A percentile compares a stretch with the other conserved stretches of the same genome.
Evolutionary conservation across 2,797 vertebrate genomes (phyloP).

Genomic region (Xenopus petersii): DNA sequence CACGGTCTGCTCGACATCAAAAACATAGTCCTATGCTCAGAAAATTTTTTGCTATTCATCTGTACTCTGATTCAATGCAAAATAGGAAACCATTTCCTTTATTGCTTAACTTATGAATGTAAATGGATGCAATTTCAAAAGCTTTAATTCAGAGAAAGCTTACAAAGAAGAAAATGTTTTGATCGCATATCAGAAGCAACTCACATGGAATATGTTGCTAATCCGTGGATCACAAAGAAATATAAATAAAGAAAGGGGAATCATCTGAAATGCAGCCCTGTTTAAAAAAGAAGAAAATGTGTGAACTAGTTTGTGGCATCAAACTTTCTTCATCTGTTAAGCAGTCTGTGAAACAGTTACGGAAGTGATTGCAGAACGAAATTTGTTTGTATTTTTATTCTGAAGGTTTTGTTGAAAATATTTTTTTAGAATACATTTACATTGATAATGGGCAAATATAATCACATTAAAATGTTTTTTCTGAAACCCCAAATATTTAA

Average conservation of each 20-base stretch:
- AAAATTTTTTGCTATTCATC: constrained; percentile 31
- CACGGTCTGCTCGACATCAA: constrained; percentile 18
- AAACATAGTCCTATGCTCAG: constrained; percentile 1
- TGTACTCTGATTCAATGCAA: constrained; percentile 38
- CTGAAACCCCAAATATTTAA: too few relatives aligned
- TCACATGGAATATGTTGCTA: constrained; percentile 33
- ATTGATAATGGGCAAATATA: too few relatives aligned
- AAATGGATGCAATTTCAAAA: constrained; percentile 37
- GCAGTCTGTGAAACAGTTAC: not conserved
- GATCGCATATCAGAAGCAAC: constrained; percentile 32
- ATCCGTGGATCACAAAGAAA: not conserved
- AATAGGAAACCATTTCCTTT: not conserved
- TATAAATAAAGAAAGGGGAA: not conserved
- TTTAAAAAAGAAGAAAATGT: not conserved
- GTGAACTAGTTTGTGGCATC: not conserved
- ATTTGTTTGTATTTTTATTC: too few relatives aligned
- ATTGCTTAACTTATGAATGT: constrained; percentile 20
- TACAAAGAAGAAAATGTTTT: constrained; percentile 27
- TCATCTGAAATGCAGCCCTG: not conserved
- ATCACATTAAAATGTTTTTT: too few relatives aligned
- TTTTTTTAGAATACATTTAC: too few relatives aligned
- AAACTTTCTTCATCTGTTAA: not conserved
- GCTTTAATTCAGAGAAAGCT: not conserved
- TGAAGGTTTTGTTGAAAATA: too few relatives aligned
- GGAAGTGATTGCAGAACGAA: too few relatives aligned